Evolutionary conservation across 2,888 invertebrate species (phyloP), one percentile per base, ranked within the genome.

Genomic region (Trachelus stipa): DNA sequence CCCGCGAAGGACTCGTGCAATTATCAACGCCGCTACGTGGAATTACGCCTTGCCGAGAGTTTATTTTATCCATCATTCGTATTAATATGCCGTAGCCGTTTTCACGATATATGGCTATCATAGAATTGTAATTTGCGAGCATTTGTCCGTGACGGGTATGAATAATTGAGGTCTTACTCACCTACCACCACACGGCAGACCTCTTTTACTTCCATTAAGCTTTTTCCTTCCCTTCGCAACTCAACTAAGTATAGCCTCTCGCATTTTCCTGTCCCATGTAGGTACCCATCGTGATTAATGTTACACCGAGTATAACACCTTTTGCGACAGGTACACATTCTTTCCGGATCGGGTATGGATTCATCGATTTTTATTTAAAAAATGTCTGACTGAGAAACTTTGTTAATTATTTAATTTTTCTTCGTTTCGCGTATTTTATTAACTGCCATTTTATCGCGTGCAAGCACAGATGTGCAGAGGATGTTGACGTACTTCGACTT

Each of bases 31-130:
- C 69, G 34, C 79, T 73, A 56, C 75, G 79, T 83, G 80, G 69
- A 74, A 84, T 84, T 82, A 83, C 79, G 74, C 56, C 69, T 75
- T 80, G 81, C 80, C 84, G 84, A 81, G 78, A 79, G 78, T 82
- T 79, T 82, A 80, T 82, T 84, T 84, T 81, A 78, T 80, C 79
- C 79, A 81, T 84, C 84, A 82, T 81, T 82, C 73, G 82, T 82
- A 83, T 83, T 85, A 83, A 85, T 81, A 80, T 68, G 80, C 73
- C 82, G 73, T 37, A 75, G 80, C 74, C 69, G 76, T 73, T 74
- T 74, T 80, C 37, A 73, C 23, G 56, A 83, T 82, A 84, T 83
- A 84, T 79, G 78, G 79, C 79, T 76, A 31, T 81, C 79, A 76
- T 74, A 68, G 77, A 78, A 81, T 84, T 80, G 80, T 83, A 83